A percentile compares a stretch with the other conserved stretches of the same genome.
These are phyloP conservation scores for Choloepus didactylus DNA, from an alignment of 2,797 vertebrate genomes.

Conservation along the genomic window DNA sequence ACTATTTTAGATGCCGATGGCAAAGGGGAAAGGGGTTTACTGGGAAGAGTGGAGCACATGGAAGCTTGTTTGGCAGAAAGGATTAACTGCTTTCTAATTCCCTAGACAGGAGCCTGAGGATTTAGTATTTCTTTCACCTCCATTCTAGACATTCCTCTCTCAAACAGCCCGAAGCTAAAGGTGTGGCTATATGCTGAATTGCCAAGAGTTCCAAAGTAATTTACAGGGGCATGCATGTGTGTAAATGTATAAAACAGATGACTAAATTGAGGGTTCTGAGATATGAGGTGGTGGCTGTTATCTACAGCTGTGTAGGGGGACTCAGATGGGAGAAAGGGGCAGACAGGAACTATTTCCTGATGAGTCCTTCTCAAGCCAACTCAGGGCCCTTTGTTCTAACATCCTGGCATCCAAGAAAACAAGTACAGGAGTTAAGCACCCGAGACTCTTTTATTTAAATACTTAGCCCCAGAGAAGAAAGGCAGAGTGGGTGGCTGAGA, in stretches of 20 bases:
- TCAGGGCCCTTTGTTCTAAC: slow-evolving; percentile 48
- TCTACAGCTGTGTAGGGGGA: not conserved
- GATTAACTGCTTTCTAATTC: not conserved
- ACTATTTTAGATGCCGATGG: not conserved
- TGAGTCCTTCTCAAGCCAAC: not conserved
- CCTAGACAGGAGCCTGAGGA: not conserved
- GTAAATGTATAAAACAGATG: not conserved
- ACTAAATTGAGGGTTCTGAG: not conserved
- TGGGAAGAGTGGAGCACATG: not conserved
- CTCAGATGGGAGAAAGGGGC: not conserved
- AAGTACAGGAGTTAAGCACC: not conserved
- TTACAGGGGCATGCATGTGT: not conserved
- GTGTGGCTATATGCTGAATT: not conserved
- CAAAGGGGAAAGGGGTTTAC: not conserved
- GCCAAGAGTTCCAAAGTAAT: not conserved
- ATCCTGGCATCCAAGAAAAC: not conserved
- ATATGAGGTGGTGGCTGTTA: not conserved
- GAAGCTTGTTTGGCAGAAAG: not conserved
- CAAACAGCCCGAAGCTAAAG: not conserved
- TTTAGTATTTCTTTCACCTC: not conserved
- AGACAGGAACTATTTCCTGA: not conserved
- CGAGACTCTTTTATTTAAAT: slow-evolving; percentile 17
- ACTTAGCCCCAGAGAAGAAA: slow-evolving; percentile 1
- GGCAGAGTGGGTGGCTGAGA: slow-evolving; percentile 45
- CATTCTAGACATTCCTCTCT: not conserved